Conservation (phyloP, 2,888 invertebrate species). For the Folsomia manolachei region DNA sequence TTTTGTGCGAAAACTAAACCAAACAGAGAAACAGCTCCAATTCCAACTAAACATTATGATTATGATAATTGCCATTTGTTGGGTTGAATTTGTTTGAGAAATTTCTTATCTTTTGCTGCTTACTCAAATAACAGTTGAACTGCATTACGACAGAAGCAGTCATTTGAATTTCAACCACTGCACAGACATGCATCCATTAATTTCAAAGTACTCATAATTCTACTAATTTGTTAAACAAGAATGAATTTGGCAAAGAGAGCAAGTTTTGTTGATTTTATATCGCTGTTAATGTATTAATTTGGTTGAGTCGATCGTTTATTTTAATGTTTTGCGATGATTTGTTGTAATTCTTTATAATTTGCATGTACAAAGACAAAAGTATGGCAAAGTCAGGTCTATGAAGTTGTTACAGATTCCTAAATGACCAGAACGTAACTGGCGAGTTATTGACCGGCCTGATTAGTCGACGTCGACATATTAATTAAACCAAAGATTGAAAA, state of each 20-base stretch:
- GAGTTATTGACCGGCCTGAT: slow-evolving; percentile 48
- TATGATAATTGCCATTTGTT: slow-evolving; percentile 3
- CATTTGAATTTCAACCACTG: no score
- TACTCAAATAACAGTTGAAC: no score
- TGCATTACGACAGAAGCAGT: no score
- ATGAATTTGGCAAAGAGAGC: neutral
- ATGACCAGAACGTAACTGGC: neutral
- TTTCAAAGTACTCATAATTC: neutral
- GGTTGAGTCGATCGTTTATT: neutral
- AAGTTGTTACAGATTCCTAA: no score
- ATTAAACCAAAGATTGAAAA: neutral
- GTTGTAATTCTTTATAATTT: neutral
- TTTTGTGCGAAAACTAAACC: neutral
- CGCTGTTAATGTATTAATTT: neutral
- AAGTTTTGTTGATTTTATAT: neutral
- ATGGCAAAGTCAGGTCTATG: no score
- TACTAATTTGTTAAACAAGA: neutral
- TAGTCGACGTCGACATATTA: no score
- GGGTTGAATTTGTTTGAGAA: neutral
- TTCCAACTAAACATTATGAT: slow-evolving; percentile 4
- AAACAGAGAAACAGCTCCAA: neutral
- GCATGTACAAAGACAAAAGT: no score
- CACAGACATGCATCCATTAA: no score
- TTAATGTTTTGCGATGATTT: no score
- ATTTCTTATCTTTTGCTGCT: neutral